Evolutionary conservation across 2,888 invertebrate genomes (phyloP), one percentile per base, ranked within the genome.

Genomic region (Melipona bicolor): DNA sequence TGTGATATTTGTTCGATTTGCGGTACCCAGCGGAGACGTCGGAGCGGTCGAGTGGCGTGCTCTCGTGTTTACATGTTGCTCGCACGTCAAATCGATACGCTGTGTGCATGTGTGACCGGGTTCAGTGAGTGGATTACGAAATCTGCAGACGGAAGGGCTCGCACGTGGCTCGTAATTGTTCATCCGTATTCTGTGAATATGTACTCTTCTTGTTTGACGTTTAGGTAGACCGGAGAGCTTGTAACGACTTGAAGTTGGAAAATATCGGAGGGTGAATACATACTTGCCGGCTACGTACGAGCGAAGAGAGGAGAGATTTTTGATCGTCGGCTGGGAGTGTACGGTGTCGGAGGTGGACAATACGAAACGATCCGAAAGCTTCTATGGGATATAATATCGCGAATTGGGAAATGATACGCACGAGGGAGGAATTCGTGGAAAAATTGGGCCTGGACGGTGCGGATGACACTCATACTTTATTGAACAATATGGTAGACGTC

Each of bases 401-500:
- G 62, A 80, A 86, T 59, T 80, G 84, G 84, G 90, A 90, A 82
- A 90, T 90, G 90, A 88, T 83, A 85, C 90, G 90, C 64, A 73
- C 89, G 80, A 81, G 80, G 80, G 89, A 90, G 75, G 89, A 88
- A 72, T 59, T 93, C 54, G 87, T 89, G 65, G 91, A 93, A 71
- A 93, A 93, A 90, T 91, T 92, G 77, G 92, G 88, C 72, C 86
- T 91, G 76, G 94, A 93, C 71, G 88, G 90, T 85, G 91, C 90
- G 79, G 92, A 93, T 84, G 91, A 93, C 85, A 90, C 91, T 86
- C 92, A 92, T 85, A 90, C 90, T 88, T 90, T 94, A 87, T 91
- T 94, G 91, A 94, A 92, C 91, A 94, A 92, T 90, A 94, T 93
- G 92, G 93, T 94, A 88, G 95, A 95, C 91, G 94, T 94, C 81